Percentiles rank a stretch among this genome's conserved stretches.
phyloP scores from a whole-genome alignment of 35 echinoderm and acorn worm genomes.

The Strongylocentrotus purpuratus region DNA sequence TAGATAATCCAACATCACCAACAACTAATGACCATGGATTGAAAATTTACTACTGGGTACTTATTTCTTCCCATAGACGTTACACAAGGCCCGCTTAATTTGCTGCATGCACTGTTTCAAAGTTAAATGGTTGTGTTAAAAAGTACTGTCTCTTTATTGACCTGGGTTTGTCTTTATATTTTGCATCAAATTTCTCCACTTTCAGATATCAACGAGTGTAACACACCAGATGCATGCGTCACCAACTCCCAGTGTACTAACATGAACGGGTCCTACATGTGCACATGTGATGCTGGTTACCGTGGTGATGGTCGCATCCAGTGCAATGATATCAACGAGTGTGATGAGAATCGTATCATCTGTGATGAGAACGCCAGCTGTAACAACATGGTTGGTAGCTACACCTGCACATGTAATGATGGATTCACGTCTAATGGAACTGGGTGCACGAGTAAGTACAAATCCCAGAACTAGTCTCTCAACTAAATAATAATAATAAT shows the following conservation, averaged over 20 bases:
- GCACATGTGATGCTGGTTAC: slow-evolving; percentile 74
- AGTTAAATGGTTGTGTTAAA: not conserved
- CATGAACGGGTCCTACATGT: slow-evolving; percentile 62
- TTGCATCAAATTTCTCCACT: not conserved
- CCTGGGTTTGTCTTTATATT: slow-evolving; percentile 13
- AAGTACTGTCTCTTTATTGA: not conserved
- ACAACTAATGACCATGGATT: too few species aligned
- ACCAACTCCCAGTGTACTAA: slow-evolving; percentile 66
- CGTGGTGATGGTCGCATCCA: slow-evolving; percentile 48
- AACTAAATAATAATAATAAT: too few species aligned
- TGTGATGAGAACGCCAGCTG: slow-evolving; percentile 49
- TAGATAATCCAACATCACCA: too few species aligned
- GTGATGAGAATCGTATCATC: slow-evolving; percentile 30
- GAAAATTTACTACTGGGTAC: too few species aligned
- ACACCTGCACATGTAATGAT: slow-evolving; percentile 46
- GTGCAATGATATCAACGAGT: slow-evolving; percentile 72
- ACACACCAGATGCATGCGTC: slow-evolving; percentile 42
- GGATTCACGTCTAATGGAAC: slow-evolving; percentile 57
- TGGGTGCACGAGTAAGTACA: slow-evolving; percentile 50
- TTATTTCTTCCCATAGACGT: too few species aligned
- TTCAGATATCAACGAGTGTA: slow-evolving; percentile 83
- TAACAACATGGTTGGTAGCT: slow-evolving; percentile 50
- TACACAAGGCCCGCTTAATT: not conserved
- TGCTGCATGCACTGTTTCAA: not conserved
- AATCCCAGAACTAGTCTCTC: too few species aligned